Base-by-base conservation (phyloP, 2,888 invertebrate genomes). In the Drosophila borealis region DNA sequence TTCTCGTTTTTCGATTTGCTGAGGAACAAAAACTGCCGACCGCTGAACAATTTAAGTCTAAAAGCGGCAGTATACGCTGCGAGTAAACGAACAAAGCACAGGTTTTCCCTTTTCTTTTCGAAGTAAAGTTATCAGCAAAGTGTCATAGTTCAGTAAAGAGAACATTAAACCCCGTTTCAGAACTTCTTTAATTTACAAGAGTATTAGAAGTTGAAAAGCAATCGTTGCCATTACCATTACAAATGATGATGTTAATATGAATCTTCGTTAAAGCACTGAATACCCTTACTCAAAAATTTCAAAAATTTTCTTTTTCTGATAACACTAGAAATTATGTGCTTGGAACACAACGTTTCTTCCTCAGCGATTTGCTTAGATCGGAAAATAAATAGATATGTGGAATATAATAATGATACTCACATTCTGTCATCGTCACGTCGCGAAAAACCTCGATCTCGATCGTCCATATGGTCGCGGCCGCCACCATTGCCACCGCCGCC, bases 341-440 rank as follows among this genome's bases (percentile, higher is more conserved):
- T 41, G 19, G 37, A 69, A 29, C 34, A 56, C 19, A 53, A 49
- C 54, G 36, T 11, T 39, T 17, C 6, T 21, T 65, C 53, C 42
- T 45, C 45, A 45, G 29, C 29, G 45, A 45, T 50, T 42, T 62
- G 42, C 75, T 74, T 56, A 39, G 25, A 33, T 53, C 53, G 29
- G n/a, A 44, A 64, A 60, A 57, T 42, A 33, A 14, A 37, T n/a
- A 51, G 25, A 42, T n/a, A 49, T 39, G 19, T 19, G 3, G 6
- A 13, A 17, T 39, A 55, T 34, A 34, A 39, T 11, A 3, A 42
- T 34, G 14, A 53, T 81, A 92, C 92, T 92, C 83, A 92, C 92
- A 94, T 93, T 84, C 94, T 92, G 60, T 93, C 93, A 81, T 94
- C 94, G 80, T 93, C 93, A 62, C 94, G 94, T 36, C 94, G 93